phyloP scores from a whole-genome alignment of 2,888 invertebrate species.

The Tetragonula carbonaria region DNA sequence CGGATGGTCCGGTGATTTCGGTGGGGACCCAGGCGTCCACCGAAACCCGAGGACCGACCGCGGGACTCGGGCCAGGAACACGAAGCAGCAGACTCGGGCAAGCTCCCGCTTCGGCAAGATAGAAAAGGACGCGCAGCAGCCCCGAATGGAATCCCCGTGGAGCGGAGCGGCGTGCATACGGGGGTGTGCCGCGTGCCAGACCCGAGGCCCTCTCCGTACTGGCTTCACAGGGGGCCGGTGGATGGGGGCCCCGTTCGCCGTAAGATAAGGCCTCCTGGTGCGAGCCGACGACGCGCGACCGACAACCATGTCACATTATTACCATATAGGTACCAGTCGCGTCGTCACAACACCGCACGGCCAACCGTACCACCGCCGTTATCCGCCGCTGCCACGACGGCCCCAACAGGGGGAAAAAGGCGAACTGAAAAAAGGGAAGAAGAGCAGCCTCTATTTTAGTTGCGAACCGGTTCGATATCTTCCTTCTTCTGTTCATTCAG shows the following conservation, averaged over 20 bases:
- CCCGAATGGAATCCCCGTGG: slow-evolving; percentile 72
- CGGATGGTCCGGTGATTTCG: slow-evolving; percentile 55
- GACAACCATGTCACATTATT: slow-evolving; percentile 83
- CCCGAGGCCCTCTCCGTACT: slow-evolving; percentile 75
- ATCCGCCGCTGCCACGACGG: slow-evolving; percentile 37
- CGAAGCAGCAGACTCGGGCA: slow-evolving; percentile 10
- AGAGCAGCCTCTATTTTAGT: slow-evolving; percentile 69
- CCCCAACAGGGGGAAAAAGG: not conserved
- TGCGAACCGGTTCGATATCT: slow-evolving; percentile 70
- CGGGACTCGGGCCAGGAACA: not conserved
- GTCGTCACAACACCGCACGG: slow-evolving; percentile 80
- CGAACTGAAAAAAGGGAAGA: slow-evolving; percentile 41
- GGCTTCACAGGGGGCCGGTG: slow-evolving; percentile 81
- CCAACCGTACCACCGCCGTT: slow-evolving; percentile 69
- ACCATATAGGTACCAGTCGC: slow-evolving; percentile 82
- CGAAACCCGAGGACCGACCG: too few relatives aligned
- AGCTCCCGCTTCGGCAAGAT: slow-evolving; percentile 22
- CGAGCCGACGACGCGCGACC: slow-evolving; percentile 83
- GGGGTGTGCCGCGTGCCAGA: slow-evolving; percentile 82
- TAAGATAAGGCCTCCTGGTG: slow-evolving; percentile 82
- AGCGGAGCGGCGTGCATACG: slow-evolving; percentile 68
- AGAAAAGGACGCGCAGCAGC: slow-evolving; percentile 42
- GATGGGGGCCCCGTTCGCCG: slow-evolving; percentile 74
- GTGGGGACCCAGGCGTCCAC: slow-evolving; percentile 8
- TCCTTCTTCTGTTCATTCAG: slow-evolving; percentile 63